Evolutionary conservation across 2,888 invertebrate genomes (phyloP), one percentile per base, ranked within the genome.

Genomic region (Xanthorhoe spadicearia): DNA sequence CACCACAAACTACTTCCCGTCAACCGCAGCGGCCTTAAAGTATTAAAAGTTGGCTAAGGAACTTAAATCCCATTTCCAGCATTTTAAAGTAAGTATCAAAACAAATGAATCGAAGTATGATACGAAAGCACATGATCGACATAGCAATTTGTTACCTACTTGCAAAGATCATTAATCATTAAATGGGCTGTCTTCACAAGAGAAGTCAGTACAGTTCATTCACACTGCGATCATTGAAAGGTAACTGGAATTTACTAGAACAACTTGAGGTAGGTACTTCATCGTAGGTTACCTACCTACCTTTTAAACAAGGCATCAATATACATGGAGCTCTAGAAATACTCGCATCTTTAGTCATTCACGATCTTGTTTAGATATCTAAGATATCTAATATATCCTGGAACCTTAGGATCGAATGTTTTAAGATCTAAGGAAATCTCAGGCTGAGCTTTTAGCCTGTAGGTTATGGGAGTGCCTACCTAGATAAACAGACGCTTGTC

Each of bases 91-190:
- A 64, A 66, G 66, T 66, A 66, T 66, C 66, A 66, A 66, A 56
- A 56, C 46, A 35, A 15, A 32, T 56, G 10, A 43, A 28, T 6
- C 54, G 49, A 55, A 49, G 43, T 56, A 61, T 48, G 49, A 43
- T 56, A 61, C 23, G 38, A 53, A 28, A 10, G 28, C 52, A 32
- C 38, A 57, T 56, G 66, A 66, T 61, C 54, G 66, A 66, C 60
- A 56, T 18, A 64, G 67, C 63, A 64, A 61, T 63, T 63, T 60
- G 60, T 60, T 13, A 8, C 38, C 38, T 15, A 53, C 15, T 38
- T 35, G 1, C 19, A 55, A 53, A 51, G 55, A 64, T 67, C 67
- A 67, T 67, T 67, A 67, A 67, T 67, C 67, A 67, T 64, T 19
- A 43, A 59, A 35, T 55, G 43, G 18, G 18, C 38, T 46, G 28